phyloP scores from a whole-genome alignment of 2,113 vertebrate species.

The Nannospalax galili region DNA sequence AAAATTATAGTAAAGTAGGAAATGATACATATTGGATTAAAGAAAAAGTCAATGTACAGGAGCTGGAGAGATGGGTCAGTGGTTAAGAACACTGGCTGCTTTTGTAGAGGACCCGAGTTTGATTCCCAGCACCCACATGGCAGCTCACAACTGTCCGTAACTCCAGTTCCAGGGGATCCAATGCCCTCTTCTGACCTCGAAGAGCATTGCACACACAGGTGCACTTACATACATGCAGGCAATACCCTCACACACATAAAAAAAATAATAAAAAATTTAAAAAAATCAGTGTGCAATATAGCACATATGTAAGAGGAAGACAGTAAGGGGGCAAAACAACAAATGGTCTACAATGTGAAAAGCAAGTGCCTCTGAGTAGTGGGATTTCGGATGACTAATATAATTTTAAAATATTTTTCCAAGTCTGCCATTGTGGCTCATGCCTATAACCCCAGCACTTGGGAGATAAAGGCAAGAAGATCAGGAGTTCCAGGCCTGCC shows the following conservation, averaged over 20 bases:
- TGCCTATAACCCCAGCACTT: neutral
- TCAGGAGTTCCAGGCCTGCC: neutral
- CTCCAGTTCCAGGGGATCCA: too few relatives aligned
- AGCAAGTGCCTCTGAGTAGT: neutral
- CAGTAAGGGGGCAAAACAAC: neutral
- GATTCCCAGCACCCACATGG: too few relatives aligned
- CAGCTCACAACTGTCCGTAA: too few relatives aligned
- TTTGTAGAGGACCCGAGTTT: too few relatives aligned
- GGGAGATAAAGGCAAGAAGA: neutral
- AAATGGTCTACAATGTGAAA: neutral
- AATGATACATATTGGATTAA: neutral
- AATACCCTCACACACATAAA: too few relatives aligned
- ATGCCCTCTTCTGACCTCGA: too few relatives aligned
- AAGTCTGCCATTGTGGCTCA: neutral
- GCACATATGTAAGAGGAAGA: neutral
- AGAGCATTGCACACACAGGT: too few relatives aligned
- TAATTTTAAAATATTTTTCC: neutral
- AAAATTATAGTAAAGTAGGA: conserved; percentile 40
- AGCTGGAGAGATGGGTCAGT: too few relatives aligned
- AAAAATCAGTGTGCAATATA: neutral
- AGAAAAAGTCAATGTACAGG: too few relatives aligned
- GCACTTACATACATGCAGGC: too few relatives aligned
- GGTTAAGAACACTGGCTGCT: too few relatives aligned
- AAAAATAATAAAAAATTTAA: too few relatives aligned
- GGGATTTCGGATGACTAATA: neutral